These are phyloP conservation scores for Cristatella mucedo DNA, from an alignment of 2,888 invertebrate species.

Conservation along the genomic window DNA sequence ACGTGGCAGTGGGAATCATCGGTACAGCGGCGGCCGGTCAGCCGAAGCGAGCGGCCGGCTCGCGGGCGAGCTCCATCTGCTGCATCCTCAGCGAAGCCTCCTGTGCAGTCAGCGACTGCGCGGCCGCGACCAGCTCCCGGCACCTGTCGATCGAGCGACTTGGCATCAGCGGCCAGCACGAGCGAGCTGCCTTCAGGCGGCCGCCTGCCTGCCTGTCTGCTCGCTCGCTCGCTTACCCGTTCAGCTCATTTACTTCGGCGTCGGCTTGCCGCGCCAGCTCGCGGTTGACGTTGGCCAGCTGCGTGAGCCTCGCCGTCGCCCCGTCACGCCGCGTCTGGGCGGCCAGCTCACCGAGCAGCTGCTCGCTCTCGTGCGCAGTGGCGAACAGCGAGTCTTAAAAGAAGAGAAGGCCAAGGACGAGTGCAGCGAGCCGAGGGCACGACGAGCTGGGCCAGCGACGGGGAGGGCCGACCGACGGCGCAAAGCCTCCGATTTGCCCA, in stretches of 20 bases:
- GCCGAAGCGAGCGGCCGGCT: too few relatives aligned
- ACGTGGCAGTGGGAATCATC: too few relatives aligned
- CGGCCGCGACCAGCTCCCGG: conserved; percentile 20
- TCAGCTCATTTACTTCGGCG: conserved; percentile 16
- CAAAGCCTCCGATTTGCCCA: too few relatives aligned
- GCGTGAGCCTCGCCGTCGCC: too few relatives aligned
- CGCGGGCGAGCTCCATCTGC: conserved; percentile 6
- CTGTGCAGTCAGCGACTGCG: conserved; percentile 20
- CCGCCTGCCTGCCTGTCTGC: too few relatives aligned
- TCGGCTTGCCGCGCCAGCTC: conserved; percentile 17
- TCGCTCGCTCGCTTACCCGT: too few relatives aligned
- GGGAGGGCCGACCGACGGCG: too few relatives aligned
- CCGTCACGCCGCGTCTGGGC: conserved; percentile 17
- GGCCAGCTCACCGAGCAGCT: conserved; percentile 20
- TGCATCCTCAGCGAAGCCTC: conserved; percentile 20
- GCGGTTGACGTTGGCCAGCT: conserved; percentile 17
- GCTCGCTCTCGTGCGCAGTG: conserved; percentile 22
- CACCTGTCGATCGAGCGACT: conserved; percentile 16
- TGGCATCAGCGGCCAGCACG: too few relatives aligned
- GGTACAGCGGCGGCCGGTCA: too few relatives aligned
- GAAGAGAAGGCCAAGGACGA: background rate
- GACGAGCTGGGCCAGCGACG: too few relatives aligned
- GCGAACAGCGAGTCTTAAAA: conserved; percentile 18
- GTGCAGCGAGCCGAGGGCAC: too few relatives aligned
- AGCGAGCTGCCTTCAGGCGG: too few relatives aligned